A percentile compares a stretch with the other conserved stretches of the same genome.
Conservation (phyloP, 2,113 vertebrate genomes). For the Uria aalge region DNA sequence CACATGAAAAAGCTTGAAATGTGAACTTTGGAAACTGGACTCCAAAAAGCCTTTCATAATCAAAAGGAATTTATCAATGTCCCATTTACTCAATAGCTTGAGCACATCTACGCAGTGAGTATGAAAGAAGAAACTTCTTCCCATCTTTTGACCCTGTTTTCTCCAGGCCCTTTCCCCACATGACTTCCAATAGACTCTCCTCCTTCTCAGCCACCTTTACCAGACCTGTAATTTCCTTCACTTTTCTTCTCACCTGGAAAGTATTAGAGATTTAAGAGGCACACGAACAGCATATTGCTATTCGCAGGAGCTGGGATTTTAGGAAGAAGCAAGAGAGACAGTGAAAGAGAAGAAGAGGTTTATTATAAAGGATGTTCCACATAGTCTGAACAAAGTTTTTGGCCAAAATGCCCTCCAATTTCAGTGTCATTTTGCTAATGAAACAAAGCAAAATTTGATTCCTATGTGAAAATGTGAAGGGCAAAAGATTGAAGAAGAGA, state of each 20-base stretch:
- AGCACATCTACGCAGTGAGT: not conserved
- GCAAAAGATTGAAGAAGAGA: not conserved
- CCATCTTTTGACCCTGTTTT: slow-evolving; percentile 1
- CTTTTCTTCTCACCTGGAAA: slow-evolving; percentile 23
- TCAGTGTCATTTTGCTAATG: not conserved
- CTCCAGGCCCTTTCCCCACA: not conserved
- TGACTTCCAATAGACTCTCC: not conserved
- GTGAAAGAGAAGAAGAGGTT: not conserved
- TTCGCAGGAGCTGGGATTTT: not conserved
- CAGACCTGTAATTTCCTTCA: slow-evolving; percentile 11
- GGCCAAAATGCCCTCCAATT: not conserved
- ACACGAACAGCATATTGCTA: not conserved
- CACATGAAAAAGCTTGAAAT: not conserved
- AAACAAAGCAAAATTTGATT: not conserved
- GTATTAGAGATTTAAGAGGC: not conserved
- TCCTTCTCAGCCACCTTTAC: not conserved
- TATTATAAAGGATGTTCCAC: not conserved
- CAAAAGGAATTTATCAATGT: not conserved
- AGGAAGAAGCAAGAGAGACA: not conserved
- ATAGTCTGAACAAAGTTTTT: not conserved
- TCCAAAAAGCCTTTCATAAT: not conserved
- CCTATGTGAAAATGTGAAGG: not conserved
- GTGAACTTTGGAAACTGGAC: not conserved
- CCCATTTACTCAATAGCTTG: not conserved
- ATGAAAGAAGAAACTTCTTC: not conserved